A percentile compares a stretch with the other conserved stretches of the same genome.
These are phyloP conservation scores for Prionace glauca DNA, from an alignment of 2,797 vertebrate species.

Conservation along the genomic window DNA sequence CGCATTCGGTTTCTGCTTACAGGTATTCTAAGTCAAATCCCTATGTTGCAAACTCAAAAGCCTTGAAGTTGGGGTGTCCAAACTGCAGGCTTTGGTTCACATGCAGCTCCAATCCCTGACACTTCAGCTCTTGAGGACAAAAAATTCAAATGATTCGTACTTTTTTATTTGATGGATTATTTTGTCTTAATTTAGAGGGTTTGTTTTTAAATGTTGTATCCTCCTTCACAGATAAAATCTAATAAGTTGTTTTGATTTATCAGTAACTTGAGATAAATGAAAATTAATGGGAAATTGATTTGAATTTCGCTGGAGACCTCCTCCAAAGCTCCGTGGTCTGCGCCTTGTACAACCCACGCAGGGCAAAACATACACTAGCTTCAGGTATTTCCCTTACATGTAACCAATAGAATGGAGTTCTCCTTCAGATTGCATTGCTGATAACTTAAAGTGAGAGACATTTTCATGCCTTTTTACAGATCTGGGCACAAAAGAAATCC, in stretches of 20 bases:
- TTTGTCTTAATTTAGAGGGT: not conserved
- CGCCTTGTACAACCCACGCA: not conserved
- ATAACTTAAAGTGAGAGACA: not conserved
- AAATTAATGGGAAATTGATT: not conserved
- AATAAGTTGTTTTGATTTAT: not conserved
- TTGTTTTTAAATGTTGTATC: not conserved
- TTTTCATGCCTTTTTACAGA: not conserved
- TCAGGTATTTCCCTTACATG: not conserved
- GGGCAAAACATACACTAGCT: not conserved
- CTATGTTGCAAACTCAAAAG: not conserved
- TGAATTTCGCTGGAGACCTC: not conserved
- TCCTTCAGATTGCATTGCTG: not conserved
- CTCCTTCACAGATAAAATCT: not conserved
- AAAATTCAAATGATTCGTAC: not conserved
- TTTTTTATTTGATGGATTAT: not conserved
- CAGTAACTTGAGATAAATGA: not conserved
- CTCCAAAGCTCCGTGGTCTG: not conserved
- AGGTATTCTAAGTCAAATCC: conserved; percentile 62
- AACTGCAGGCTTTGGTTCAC: not conserved
- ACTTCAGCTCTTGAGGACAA: not conserved
- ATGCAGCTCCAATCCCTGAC: not conserved
- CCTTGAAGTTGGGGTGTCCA: not conserved
- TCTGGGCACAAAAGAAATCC: not conserved
- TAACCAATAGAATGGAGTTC: not conserved
- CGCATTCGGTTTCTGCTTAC: conserved; percentile 88